Evolutionary conservation across 2,797 vertebrate species (phyloP), one percentile per base, ranked within the genome.

Genomic region (Merluccius polli): DNA sequence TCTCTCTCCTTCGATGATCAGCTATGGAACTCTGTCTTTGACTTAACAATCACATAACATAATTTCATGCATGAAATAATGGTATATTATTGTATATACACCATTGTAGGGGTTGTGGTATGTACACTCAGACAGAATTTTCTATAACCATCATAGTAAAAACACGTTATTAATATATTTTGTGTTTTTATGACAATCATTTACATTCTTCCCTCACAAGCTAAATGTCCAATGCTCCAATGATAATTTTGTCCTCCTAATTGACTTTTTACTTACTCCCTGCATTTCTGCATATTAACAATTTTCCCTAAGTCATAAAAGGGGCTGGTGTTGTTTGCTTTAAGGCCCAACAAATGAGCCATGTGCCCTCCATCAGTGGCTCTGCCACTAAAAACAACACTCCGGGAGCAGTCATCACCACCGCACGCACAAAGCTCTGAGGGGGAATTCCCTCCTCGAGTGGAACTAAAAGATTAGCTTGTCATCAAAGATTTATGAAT

Each of bases 401-500:
- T 44, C 70, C 5, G 24, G 41, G 41, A 38, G 27, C 27, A 33
- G 69, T 16, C 18, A 9, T 36, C 7, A 8, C 27, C 27, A 16
- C 29, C 9, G 9, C 16, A 27, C 38, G 9, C 36, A 69, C 76
- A 79, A 73, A 77, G 85, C 80, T 85, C 10, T 71, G 72, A 75
- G 81, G 59, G 75, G 78, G 73, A 75, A 84, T 80, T 79, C 77
- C 77, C 74, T 73, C 73, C 67, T 44, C 0, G 68, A 81, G 78
- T 70, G 48, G 71, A 81, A 78, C 72, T 78, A 77, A 78, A 78
- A 85, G 82, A 89, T 90, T 85, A 86, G 84, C 82, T 78, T 83
- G 78, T 80, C 86, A 79, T 78, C 72, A 52, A 79, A 87, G 85
- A 89, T 90, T 90, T 87, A 90, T 85, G 84, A 83, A 86, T 82